Percentiles rank a stretch among this genome's conserved stretches.
phyloP scores from a whole-genome alignment of 2,113 vertebrate genomes.

The Eretmochelys imbricata region DNA sequence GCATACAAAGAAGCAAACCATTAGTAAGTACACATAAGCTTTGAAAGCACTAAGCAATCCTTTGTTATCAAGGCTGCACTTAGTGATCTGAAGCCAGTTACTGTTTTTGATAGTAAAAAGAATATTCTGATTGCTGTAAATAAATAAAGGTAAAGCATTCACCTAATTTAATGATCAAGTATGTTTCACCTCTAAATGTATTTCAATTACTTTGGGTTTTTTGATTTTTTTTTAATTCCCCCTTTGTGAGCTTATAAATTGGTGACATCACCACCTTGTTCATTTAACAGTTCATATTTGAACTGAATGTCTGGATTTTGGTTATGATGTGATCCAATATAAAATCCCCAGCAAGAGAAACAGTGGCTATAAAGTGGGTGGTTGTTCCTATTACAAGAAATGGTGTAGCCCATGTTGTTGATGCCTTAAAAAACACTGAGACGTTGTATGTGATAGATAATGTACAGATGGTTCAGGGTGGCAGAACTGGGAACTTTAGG shows the following conservation, averaged over 20 bases:
- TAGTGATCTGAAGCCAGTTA: neutral
- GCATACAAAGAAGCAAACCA: neutral
- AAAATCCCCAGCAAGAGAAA: neutral
- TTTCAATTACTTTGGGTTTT: neutral
- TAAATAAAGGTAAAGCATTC: neutral
- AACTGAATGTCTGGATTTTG: neutral
- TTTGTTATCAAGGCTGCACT: fast-evolving
- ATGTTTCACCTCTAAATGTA: neutral
- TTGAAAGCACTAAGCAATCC: neutral
- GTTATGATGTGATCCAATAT: neutral
- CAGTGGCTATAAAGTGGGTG: neutral
- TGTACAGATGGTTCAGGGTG: neutral
- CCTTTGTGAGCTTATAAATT: neutral
- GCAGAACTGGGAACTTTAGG: neutral
- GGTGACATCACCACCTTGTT: neutral
- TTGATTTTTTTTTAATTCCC: neutral
- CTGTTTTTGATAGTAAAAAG: neutral
- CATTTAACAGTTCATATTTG: neutral
- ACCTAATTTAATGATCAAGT: neutral
- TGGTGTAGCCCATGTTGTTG: neutral
- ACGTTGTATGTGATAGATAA: neutral
- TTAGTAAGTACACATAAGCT: fast-evolving
- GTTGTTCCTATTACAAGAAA: neutral
- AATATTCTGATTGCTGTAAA: neutral
- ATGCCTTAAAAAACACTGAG: neutral